Evolutionary conservation across 2,797 vertebrate species (phyloP).

Genomic region (Capromys pilorides): DNA sequence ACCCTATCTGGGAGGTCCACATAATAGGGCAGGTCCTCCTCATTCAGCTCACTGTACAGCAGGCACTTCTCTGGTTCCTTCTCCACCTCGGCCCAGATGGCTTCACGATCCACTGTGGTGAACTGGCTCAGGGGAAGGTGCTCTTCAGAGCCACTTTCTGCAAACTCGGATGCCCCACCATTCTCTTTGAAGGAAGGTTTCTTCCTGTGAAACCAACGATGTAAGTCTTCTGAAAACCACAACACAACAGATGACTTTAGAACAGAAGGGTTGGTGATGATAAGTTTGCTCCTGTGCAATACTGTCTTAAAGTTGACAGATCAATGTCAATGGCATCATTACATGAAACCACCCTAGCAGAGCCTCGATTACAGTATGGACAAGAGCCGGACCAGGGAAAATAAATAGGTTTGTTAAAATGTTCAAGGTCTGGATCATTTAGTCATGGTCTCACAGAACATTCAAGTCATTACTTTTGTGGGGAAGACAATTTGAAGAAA

Average conservation of each 20-base stretch:
- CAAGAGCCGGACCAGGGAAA: neutral
- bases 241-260: conserved; percentile 24
- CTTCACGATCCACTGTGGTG: conserved; percentile 93
- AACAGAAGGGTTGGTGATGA: neutral
- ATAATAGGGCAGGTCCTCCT: conserved; percentile 78
- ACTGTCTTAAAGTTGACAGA: neutral
- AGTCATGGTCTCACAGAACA: neutral
- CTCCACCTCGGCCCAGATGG: conserved; percentile 94
- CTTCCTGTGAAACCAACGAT: conserved; percentile 86
- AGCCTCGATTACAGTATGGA: neutral
- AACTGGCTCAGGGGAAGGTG: conserved; percentile 85
- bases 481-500: neutral
- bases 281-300: too few relatives aligned
- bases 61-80: conserved; percentile 86
- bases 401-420: neutral
- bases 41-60: conserved; percentile 64
- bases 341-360: accelerated
- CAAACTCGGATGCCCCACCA: conserved; percentile 70
- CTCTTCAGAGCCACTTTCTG: conserved; percentile 85
- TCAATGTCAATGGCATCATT: neutral
- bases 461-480: neutral
- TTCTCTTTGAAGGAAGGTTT: conserved; percentile 83
- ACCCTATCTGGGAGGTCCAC: conserved; percentile 78
- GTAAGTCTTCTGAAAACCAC: conserved; percentile 87
- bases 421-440: neutral